Base-by-base conservation (phyloP, 1,140 invertebrate species). In the Drosophila varians region DNA sequence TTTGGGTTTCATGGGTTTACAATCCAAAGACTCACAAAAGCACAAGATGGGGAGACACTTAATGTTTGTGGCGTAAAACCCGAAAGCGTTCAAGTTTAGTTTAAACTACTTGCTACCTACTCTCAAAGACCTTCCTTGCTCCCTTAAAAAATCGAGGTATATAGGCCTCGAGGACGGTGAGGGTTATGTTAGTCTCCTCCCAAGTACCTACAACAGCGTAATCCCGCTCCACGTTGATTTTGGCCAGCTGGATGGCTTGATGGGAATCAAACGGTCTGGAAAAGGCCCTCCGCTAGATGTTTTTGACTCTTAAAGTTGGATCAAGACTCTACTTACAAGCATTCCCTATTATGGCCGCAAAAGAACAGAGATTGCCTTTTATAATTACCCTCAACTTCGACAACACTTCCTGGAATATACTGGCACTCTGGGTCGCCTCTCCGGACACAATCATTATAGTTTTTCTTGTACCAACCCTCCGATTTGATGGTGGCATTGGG, bases 361-460 rank as follows among this genome's bases (percentile, higher is more conserved):
- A 97, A 97, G 92, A 97, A 98, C 47, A 97, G 93, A 0, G 95
- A 94, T 77, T 96, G 96, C 31, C 96, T 92, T 42, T 75, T 90
- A 90, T 96, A 95, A 92, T 97, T 95, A 6, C 96, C 95, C 68
- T 95, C 96, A 7, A 95, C 93, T 79, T 96, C 96, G 64, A 94
- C 93, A 1, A 95, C 94, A 77, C 95, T 95, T 0, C 95, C 95
- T 58, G 95, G 94, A 5, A 96, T 79, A 90, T 97, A 97, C 70
- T 94, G 94, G 77, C 96, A 98, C 91, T 97, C 96, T 19, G 95
- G 93, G 91, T 97, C 96, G 0, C 94, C 95, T 47, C 93, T 94
- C 49, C 96, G 91, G n/a, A 98, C 96, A 79, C 96, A 98, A 3
- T 95, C 94, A 89, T 97, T 96, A 90, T 96, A 98, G 91, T 96